A percentile compares a stretch with the other conserved stretches of the same genome.
These are phyloP conservation scores for Schlechtendalia chinensis DNA, from an alignment of 1,140 invertebrate species.

Conservation along the genomic window DNA sequence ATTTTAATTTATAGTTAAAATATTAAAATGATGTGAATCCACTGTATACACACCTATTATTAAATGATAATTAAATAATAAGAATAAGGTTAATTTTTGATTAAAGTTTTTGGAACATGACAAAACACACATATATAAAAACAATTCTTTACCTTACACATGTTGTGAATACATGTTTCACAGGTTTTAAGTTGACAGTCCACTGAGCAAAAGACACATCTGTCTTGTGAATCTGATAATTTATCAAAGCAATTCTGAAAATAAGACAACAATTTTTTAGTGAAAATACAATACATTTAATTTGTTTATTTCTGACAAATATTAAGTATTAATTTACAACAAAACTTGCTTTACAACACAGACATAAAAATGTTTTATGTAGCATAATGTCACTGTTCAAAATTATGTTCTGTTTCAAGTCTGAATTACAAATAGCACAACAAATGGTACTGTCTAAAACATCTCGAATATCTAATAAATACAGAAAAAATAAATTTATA, in stretches of 20 bases:
- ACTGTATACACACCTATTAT: too few species aligned
- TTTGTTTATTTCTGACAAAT: background rate
- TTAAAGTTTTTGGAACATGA: too few species aligned
- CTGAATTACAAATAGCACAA: constrained; percentile 12
- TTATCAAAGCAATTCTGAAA: constrained; percentile 9
- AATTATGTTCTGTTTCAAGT: background rate
- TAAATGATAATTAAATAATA: too few species aligned
- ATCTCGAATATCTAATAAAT: background rate
- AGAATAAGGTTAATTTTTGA: too few species aligned
- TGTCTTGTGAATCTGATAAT: constrained; percentile 1
- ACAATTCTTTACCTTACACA: background rate
- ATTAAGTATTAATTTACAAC: background rate
- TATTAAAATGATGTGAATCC: too few species aligned
- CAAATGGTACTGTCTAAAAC: background rate
- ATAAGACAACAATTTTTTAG: background rate
- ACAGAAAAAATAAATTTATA: background rate
- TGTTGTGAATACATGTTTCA: background rate
- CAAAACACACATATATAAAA: too few species aligned
- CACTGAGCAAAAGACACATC: background rate
- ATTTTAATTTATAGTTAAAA: too few species aligned
- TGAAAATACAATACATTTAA: background rate
- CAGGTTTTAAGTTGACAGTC: background rate
- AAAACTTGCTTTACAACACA: background rate
- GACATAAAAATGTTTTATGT: constrained; percentile 10
- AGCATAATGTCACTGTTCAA: background rate